Conservation (phyloP, 2,113 vertebrate species). For the Malaclemys terrapin region DNA sequence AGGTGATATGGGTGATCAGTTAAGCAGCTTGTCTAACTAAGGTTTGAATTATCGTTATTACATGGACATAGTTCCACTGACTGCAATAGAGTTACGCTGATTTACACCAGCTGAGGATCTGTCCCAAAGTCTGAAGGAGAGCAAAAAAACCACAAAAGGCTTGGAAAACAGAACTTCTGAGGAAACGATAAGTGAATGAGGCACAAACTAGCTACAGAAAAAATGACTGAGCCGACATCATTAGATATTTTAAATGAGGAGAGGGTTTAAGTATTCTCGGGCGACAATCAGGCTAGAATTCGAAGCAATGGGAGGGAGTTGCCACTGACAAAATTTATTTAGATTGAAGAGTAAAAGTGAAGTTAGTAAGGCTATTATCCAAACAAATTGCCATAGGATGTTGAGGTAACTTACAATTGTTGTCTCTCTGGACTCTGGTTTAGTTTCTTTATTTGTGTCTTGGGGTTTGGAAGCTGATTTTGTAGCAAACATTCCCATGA, state of each 20-base stretch:
- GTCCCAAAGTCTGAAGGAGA: accelerated
- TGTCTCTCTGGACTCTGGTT: conserved; percentile 82
- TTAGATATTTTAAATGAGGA: background rate
- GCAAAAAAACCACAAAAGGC: background rate
- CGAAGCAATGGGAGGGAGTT: background rate
- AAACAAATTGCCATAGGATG: background rate
- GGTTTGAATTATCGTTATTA: background rate
- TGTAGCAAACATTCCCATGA: conserved; percentile 92
- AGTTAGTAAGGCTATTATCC: background rate
- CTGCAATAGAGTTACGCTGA: background rate
- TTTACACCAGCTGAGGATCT: background rate
- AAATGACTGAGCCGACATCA: background rate
- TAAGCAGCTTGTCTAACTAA: too few species aligned
- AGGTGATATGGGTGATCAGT: too few species aligned
- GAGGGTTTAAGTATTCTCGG: background rate
- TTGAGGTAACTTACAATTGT: conserved; percentile 76
- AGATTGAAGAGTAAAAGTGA: accelerated
- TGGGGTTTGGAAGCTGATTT: conserved; percentile 82
- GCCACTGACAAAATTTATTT: background rate
- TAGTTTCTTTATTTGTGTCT: conserved; percentile 80
- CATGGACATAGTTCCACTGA: background rate
- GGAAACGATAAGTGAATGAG: accelerated
- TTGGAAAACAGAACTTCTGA: accelerated
- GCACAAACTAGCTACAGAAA: accelerated
- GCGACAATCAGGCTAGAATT: accelerated